Conservation (phyloP, 2,113 vertebrate species). For the Leptosomus discolor region DNA sequence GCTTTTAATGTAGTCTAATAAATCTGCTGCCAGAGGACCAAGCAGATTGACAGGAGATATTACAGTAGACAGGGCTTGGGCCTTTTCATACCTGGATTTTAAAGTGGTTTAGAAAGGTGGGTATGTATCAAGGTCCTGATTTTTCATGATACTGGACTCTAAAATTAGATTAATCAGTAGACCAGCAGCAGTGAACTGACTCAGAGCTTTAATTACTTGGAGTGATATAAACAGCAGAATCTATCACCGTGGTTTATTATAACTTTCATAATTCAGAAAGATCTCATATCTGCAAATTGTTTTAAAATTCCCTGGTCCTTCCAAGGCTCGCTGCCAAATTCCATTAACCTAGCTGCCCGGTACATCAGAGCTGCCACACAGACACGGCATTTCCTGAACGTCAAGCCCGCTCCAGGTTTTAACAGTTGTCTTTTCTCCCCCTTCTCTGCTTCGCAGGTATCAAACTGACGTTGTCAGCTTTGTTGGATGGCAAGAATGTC, state of each 20-base stretch:
- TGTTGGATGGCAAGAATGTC: conserved; percentile 96
- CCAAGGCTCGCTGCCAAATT: not conserved
- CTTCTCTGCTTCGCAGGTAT: conserved; percentile 76
- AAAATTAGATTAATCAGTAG: conserved; percentile 8
- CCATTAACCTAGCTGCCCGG: not conserved
- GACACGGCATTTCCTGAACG: not conserved
- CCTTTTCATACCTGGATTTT: not conserved
- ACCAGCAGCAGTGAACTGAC: not conserved
- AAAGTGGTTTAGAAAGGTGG: not conserved
- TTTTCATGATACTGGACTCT: not conserved
- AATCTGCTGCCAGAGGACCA: conserved; percentile 1
- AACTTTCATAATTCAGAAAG: not conserved
- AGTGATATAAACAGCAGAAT: conserved; percentile 4
- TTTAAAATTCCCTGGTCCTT: not conserved
- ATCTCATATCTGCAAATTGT: not conserved
- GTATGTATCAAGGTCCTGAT: not conserved
- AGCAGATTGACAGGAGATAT: conserved; percentile 2
- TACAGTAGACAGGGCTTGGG: not conserved
- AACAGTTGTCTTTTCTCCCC: not conserved
- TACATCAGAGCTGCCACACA: not conserved
- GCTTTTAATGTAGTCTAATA: conserved; percentile 1
- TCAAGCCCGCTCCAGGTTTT: not conserved
- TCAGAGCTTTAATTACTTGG: not conserved
- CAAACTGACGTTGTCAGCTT: conserved; percentile 92
- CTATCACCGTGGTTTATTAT: not conserved